These are phyloP conservation scores for Dromas ardeola DNA, from an alignment of 2,113 vertebrate genomes.

Conservation along the genomic window DNA sequence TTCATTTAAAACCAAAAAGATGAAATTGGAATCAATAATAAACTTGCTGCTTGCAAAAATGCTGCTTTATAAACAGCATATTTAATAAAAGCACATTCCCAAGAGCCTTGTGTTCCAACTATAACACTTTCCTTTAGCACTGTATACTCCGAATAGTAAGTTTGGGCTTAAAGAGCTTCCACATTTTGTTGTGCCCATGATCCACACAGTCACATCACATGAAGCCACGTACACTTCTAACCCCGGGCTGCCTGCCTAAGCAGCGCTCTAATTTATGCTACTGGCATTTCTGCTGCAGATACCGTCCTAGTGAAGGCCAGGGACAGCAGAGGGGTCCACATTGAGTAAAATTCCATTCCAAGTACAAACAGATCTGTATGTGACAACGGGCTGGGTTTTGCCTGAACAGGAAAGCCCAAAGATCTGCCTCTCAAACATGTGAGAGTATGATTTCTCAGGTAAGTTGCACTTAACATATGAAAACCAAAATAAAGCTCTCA, in stretches of 20 bases:
- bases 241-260: neutral
- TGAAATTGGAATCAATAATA: neutral
- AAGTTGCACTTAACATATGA: neutral
- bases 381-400: accelerated
- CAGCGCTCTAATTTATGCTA: neutral
- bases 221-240: neutral
- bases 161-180: neutral
- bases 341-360: neutral
- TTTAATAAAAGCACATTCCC: neutral
- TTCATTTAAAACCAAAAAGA: neutral
- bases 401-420: neutral
- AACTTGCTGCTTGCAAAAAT: neutral
- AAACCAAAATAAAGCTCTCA: neutral
- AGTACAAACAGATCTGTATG: neutral
- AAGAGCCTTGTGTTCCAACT: neutral
- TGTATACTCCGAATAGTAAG: neutral
- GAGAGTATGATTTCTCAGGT: neutral
- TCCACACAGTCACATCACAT: neutral
- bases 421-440: neutral
- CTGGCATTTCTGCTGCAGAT: neutral
- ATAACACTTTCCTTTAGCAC: neutral
- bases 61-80: neutral
- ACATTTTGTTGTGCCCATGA: neutral
- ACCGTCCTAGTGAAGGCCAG: neutral
- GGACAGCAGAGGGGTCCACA: neutral